phyloP scores from a whole-genome alignment of 92 coral and sea anemone genomes.

The Actinernus sp. region DNA sequence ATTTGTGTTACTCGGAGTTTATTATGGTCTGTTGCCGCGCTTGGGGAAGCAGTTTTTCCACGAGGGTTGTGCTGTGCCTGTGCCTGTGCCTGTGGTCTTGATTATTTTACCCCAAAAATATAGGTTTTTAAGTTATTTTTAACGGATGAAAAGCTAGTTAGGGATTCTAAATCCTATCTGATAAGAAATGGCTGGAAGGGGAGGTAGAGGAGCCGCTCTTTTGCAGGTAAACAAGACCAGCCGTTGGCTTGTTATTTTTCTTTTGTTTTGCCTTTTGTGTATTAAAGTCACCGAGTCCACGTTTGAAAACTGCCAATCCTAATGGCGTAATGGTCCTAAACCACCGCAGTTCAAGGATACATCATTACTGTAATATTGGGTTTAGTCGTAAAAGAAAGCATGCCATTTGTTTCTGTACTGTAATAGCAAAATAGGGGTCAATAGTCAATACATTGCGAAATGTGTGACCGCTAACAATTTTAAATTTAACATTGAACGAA shows the following conservation, averaged over 20 bases:
- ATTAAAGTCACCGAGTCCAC: too few relatives aligned
- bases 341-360: too few relatives aligned
- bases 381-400: too few relatives aligned
- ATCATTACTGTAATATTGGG: too few relatives aligned
- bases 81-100: neutral
- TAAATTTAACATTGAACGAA: too few relatives aligned
- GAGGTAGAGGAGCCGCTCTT: conserved; percentile 97
- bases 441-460: too few relatives aligned
- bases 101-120: neutral
- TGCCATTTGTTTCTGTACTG: too few relatives aligned
- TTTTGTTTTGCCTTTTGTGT: too few relatives aligned
- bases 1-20: neutral
- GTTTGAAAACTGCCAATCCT: too few relatives aligned
- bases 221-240: conserved; percentile 91
- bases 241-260: too few relatives aligned
- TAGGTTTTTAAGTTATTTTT: neutral
- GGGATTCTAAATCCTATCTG: neutral
- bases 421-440: too few relatives aligned
- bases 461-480: neutral
- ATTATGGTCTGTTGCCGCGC: conserved; percentile 82
- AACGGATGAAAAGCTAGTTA: neutral
- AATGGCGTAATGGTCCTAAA: too few relatives aligned
- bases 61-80: neutral
- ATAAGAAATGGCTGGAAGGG: conserved; percentile 88
- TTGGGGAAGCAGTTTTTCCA: neutral